Conservation (phyloP, 2,797 vertebrate genomes). For the Rhinophrynus dorsalis region DNA sequence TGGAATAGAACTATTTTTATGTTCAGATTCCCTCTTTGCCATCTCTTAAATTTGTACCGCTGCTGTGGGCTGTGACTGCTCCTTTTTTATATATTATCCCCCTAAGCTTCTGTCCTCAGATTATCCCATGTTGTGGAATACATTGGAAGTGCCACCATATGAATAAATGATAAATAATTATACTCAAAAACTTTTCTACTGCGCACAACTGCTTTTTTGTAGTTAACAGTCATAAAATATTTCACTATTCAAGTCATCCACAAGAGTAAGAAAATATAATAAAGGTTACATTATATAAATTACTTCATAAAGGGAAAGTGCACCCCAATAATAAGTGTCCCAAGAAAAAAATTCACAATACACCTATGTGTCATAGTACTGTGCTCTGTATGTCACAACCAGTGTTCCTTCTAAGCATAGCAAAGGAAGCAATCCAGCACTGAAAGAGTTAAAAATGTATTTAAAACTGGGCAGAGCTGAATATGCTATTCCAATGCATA, state of each 20-base stretch:
- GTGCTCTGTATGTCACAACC: too few relatives aligned
- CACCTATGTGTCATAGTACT: too few relatives aligned
- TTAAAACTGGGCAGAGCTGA: too few relatives aligned
- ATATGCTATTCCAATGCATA: too few relatives aligned
- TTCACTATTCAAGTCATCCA: conserved; percentile 34
- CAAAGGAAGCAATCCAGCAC: too few relatives aligned
- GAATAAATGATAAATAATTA: conserved; percentile 46
- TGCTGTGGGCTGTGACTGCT: not conserved
- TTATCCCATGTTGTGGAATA: conserved; percentile 31
- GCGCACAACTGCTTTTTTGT: conserved; percentile 20
- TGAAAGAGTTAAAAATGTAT: too few relatives aligned
- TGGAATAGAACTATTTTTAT: not conserved
- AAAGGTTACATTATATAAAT: conserved; percentile 9
- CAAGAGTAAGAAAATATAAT: conserved; percentile 34
- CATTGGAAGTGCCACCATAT: conserved; percentile 38
- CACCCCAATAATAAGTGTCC: too few relatives aligned
- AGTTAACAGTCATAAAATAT: conserved; percentile 46
- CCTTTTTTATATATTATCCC: conserved; percentile 17
- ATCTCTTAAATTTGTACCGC: not conserved
- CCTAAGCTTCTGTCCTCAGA: conserved; percentile 24
- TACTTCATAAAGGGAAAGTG: conserved; percentile 1
- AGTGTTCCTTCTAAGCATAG: too few relatives aligned
- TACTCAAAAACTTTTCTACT: conserved; percentile 39
- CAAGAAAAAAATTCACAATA: too few relatives aligned
- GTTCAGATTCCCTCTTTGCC: not conserved